Evolutionary conservation across 1,140 invertebrate genomes (phyloP).

Genomic region (Macrostomum lignano): DNA sequence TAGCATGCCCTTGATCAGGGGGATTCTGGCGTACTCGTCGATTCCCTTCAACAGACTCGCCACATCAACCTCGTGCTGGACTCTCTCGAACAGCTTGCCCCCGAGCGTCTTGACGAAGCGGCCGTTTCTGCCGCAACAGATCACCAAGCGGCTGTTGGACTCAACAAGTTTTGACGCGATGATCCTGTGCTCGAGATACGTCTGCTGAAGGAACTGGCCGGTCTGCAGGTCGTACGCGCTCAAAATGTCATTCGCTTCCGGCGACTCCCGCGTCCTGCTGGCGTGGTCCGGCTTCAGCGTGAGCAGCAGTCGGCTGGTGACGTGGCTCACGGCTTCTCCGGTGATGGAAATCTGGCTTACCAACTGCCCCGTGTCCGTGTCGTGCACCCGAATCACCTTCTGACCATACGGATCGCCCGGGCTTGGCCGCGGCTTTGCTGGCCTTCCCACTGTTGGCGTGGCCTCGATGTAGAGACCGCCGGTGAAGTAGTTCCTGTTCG

Average conservation of each 20-base stretch:
- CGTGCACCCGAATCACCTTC: background rate
- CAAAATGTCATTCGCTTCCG: constrained; percentile 1
- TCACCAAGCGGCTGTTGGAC: background rate
- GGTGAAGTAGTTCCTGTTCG: background rate
- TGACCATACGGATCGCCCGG: no score
- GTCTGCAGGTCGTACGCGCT: background rate
- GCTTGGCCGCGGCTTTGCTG: background rate
- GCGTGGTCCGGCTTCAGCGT: constrained; percentile 1
- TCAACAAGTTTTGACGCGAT: constrained; percentile 1
- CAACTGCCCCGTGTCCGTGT: background rate
- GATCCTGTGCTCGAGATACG: background rate
- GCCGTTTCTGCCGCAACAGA: background rate
- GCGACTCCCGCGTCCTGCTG: background rate
- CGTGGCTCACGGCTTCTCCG: background rate
- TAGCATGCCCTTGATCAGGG: no score
- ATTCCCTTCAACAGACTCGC: no score
- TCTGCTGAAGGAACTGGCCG: background rate
- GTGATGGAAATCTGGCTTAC: constrained; percentile 1
- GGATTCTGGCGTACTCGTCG: no score
- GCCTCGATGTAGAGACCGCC: no score
- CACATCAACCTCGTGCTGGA: no score
- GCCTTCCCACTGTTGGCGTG: background rate
- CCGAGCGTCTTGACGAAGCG: background rate
- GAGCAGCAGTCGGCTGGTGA: background rate
- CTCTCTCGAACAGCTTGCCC: no score